Base-by-base conservation (phyloP, 2,888 invertebrate species). In the Neoascia interrupta region DNA sequence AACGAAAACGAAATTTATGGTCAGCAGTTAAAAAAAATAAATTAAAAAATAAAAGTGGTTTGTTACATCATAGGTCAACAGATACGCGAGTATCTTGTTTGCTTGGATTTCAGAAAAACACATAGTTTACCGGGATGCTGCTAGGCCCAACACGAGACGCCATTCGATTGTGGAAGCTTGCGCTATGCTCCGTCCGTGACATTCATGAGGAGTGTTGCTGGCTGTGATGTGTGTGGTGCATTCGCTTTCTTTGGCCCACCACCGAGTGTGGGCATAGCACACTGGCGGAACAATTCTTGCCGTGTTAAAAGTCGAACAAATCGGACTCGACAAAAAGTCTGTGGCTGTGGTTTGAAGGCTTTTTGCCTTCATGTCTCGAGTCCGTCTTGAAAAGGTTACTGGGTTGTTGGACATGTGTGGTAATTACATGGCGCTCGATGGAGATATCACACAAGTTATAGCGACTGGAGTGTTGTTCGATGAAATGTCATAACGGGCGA, bases 31-130 rank as follows among this genome's bases (percentile, higher is more conserved):
- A 47, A 49, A 23, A 45, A 5, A 16, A 16, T 16, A 16, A 31
- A n/a, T n/a, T 5, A 31, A 31, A 6, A 31, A 31, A 5, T 3
- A 31, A 31, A 31, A 31, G 31, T 31, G 26, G 41, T 51, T 37
- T 13, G 58, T 76, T 76, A 58, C 76, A 47, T 76, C 76, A 76
- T 76, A 76, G 76, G 76, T 72, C 76, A 76, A 70, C 66, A 53
- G 72, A 72, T 76, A n/a, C n/a, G n/a, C n/a, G n/a, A n/a, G n/a
- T n/a, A 45, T 64, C 60, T 72, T 72, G 64, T 76, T 73, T 73
- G 53, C 60, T 64, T 58, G 64, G 41, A 60, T 47, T 64, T 72
- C 64, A 64, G 53, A n/a, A n/a, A 54, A 76, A 72, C 31, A 64
- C 54, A 60, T 53, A 58, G 31, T 41, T 56, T 36, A 37, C 47